Conservation (phyloP, 1,140 invertebrate genomes). For the Elymnias hypermnestra region DNA sequence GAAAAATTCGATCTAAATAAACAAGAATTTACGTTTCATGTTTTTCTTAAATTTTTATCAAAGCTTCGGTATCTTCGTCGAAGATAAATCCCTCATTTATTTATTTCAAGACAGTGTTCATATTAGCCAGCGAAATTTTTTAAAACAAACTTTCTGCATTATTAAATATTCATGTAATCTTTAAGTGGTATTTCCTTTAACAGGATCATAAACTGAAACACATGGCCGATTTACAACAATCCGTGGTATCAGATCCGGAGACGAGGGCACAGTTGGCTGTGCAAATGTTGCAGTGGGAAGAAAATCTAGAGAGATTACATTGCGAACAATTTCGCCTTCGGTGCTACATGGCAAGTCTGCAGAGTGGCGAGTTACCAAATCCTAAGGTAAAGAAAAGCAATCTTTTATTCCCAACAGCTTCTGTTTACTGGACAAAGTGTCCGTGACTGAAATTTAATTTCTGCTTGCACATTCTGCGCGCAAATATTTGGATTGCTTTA, state of each 20-base stretch:
- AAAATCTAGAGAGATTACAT: constrained; percentile 96
- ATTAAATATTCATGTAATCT: background rate
- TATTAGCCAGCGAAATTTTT: no score
- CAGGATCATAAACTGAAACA: constrained; percentile 98
- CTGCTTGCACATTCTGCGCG: background rate
- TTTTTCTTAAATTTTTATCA: no score
- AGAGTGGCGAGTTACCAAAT: constrained; percentile 96
- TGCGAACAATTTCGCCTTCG: constrained; percentile 97
- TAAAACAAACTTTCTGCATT: no score
- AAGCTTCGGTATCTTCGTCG: background rate
- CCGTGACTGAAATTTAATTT: background rate
- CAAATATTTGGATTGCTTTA: background rate
- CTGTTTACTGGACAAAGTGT: background rate
- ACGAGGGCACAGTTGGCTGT: constrained; percentile 92
- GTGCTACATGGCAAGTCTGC: constrained; percentile 97
- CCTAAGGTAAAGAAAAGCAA: constrained; percentile 87
- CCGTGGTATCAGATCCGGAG: constrained; percentile 93
- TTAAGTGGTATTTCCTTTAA: constrained; percentile 6
- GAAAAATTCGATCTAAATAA: no score
- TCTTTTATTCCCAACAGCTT: background rate
- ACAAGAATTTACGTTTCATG: no score
- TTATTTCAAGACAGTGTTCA: no score
- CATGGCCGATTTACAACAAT: constrained; percentile 97
- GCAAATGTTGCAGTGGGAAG: constrained; percentile 97
- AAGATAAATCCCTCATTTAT: no score